phyloP scores from a whole-genome alignment of 2,888 invertebrate genomes.

The Notodonta dromedarius region DNA sequence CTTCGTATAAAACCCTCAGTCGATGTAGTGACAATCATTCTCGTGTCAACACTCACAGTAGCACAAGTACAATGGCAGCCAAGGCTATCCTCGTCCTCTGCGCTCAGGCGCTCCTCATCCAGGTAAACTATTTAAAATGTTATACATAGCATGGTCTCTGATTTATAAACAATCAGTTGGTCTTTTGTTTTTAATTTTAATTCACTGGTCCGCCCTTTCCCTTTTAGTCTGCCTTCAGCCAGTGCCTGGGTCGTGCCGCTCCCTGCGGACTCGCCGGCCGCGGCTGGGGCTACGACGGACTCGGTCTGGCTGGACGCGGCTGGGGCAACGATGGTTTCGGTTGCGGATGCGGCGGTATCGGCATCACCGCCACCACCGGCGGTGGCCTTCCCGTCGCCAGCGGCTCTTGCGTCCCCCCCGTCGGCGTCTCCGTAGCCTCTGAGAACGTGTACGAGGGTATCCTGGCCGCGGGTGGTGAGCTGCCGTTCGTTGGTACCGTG shows the following conservation, averaged over 20 bases:
- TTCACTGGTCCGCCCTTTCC: too few relatives aligned
- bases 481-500: too few relatives aligned
- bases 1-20: too few relatives aligned
- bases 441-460: constrained; percentile 12
- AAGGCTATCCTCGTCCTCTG: constrained; percentile 20
- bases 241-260: too few relatives aligned
- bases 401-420: constrained; percentile 34
- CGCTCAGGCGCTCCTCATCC: constrained; percentile 15
- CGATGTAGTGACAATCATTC: not conserved
- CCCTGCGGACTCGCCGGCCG: too few relatives aligned
- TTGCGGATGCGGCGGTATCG: constrained; percentile 4
- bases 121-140: constrained; percentile 1
- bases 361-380: constrained; percentile 28
- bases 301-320: too few relatives aligned
- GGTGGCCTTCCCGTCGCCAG: constrained; percentile 39
- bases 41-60: constrained; percentile 2
- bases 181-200: too few relatives aligned
- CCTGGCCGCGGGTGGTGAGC: too few relatives aligned
- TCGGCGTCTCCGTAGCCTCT: constrained; percentile 28
- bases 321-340: constrained; percentile 8
- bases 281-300: too few relatives aligned
- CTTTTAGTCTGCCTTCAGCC: too few relatives aligned
- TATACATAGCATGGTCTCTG: too few relatives aligned
- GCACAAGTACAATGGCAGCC: constrained; percentile 14
- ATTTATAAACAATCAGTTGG: constrained; percentile 1